A percentile compares a stretch with the other conserved stretches of the same genome.
phyloP scores from a whole-genome alignment of 2,113 vertebrate species.

The Bujurquina vittata region DNA sequence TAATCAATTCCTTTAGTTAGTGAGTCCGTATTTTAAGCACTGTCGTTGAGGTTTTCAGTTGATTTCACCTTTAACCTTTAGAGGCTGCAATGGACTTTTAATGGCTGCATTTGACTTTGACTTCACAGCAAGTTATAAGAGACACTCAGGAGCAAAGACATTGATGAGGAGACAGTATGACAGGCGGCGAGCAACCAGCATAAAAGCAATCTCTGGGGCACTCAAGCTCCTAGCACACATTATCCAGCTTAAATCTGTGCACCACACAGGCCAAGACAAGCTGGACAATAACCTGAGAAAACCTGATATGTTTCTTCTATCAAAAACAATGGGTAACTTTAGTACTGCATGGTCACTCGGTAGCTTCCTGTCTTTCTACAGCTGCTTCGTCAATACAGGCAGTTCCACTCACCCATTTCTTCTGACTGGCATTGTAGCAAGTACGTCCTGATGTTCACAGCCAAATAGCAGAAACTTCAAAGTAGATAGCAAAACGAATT shows the following conservation, averaged over 20 bases:
- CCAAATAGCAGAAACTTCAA: background rate
- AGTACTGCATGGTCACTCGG: background rate
- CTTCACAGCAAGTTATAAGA: conserved; percentile 23
- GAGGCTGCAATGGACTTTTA: background rate
- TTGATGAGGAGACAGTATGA: conserved; percentile 47
- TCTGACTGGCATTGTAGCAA: background rate
- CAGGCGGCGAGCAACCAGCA: conserved; percentile 26
- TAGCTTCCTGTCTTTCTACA: conserved; percentile 1
- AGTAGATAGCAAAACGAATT: conserved; percentile 15
- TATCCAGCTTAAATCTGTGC: conserved; percentile 29
- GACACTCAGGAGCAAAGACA: conserved; percentile 3
- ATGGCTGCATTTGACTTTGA: conserved; percentile 21
- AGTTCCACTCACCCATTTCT: background rate
- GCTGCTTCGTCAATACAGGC: background rate
- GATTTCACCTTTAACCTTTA: conserved; percentile 14
- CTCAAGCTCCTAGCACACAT: conserved; percentile 26
- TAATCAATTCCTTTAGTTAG: conserved; percentile 24
- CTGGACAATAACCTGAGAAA: conserved; percentile 23
- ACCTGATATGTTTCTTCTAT: conserved; percentile 27
- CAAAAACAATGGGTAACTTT: conserved; percentile 12
- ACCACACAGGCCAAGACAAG: conserved; percentile 7
- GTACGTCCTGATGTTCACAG: background rate
- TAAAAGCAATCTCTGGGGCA: conserved; percentile 36
- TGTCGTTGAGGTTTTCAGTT: background rate
- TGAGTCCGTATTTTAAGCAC: conserved; percentile 2